Percentiles rank a stretch among this genome's conserved stretches.
Evolutionary conservation across 2,888 invertebrate genomes (phyloP).

Genomic region (Eupithecia centaureata): DNA sequence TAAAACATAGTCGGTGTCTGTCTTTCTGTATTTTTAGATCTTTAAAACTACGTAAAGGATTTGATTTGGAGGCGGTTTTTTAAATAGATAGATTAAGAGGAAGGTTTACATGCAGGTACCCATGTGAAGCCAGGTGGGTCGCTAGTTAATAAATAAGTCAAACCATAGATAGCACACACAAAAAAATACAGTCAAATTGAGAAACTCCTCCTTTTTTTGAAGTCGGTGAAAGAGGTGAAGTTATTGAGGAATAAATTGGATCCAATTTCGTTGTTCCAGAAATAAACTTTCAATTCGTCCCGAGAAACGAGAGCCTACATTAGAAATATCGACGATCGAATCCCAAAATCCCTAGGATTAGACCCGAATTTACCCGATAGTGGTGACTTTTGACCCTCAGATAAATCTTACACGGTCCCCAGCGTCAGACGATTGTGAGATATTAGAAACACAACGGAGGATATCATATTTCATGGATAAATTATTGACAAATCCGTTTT

Average conservation of each 20-base stretch:
- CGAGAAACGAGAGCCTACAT: constrained; percentile 11
- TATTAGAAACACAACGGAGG: constrained; percentile 37
- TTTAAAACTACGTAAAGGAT: background rate
- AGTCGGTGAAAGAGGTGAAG: too few species aligned
- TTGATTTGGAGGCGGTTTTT: too few species aligned
- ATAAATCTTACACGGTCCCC: constrained; percentile 49
- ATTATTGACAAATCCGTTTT: constrained; percentile 41
- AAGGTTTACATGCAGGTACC: too few species aligned
- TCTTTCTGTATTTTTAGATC: too few species aligned
- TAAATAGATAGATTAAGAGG: too few species aligned
- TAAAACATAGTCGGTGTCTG: background rate
- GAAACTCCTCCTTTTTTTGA: too few species aligned
- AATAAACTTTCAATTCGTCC: constrained; percentile 16
- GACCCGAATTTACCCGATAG: constrained; percentile 36
- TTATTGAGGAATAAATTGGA: background rate
- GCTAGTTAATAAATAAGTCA: too few species aligned
- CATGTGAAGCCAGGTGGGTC: too few species aligned
- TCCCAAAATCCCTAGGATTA: constrained; percentile 23
- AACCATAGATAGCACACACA: too few species aligned
- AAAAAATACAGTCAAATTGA: too few species aligned
- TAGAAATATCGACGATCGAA: constrained; percentile 30
- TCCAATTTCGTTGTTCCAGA: background rate
- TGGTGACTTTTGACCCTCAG: constrained; percentile 42
- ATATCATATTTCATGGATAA: constrained; percentile 38
- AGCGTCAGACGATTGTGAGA: constrained; percentile 31